Evolutionary conservation across 2,888 invertebrate genomes (phyloP).

Genomic region (Drosophila pullipes): DNA sequence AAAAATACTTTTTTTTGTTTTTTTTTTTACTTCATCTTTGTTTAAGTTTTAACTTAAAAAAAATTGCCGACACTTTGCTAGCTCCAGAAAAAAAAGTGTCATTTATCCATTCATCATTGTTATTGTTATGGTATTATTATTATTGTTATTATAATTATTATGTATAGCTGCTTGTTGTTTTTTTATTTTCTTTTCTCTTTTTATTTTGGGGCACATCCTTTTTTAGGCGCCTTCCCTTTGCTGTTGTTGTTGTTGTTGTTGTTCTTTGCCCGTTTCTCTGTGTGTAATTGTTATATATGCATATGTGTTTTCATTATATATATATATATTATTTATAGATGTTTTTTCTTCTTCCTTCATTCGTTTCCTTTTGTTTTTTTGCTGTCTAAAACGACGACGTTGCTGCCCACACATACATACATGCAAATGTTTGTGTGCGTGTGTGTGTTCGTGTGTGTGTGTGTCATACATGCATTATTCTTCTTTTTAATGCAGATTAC

Average conservation of each 20-base stretch:
- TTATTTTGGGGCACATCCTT: conserved; percentile 10
- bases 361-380: conserved; percentile 25
- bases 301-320: conserved; percentile 42
- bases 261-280: conserved; percentile 32
- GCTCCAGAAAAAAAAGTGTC: conserved; percentile 45
- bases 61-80: conserved; percentile 62
- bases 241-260: not conserved
- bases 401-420: conserved; percentile 31
- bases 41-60: conserved; percentile 75
- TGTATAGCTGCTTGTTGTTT: conserved; percentile 22
- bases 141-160: conserved; percentile 28
- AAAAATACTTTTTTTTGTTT: conserved; percentile 79
- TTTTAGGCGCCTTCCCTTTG: not conserved
- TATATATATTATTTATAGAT: conserved; percentile 63
- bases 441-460: conserved; percentile 6
- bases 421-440: not conserved
- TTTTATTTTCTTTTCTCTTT: not conserved
- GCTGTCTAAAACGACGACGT: conserved; percentile 71
- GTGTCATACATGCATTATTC: not conserved
- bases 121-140: conserved; percentile 4
- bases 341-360: conserved; percentile 23
- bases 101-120: conserved; percentile 8
- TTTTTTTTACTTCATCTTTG: conserved; percentile 50
- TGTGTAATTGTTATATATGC: conserved; percentile 46
- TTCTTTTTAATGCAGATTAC: conserved; percentile 5